Base-by-base conservation (phyloP, 2,797 vertebrate species). In the Anabas testudineus region DNA sequence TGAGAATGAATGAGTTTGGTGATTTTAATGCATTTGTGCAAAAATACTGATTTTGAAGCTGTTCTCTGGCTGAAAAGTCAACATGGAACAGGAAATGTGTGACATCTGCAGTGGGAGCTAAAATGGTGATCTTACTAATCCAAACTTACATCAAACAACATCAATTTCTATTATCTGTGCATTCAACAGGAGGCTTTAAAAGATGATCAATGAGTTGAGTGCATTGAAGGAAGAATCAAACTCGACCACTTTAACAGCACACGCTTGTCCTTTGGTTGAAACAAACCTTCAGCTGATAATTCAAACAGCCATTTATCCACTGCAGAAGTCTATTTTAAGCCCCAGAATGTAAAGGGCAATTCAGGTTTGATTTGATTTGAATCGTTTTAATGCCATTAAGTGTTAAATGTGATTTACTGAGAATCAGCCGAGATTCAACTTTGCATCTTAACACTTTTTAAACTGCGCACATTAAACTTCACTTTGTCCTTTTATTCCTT, bases 1-100 rank as follows among this genome's bases (percentile, higher is more conserved):
- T 57, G 69, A 88, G 86, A 60, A 61, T 19, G 42, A 86, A 71
- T 84, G 67, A 48, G 79, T 90, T 90, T 89, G 87, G 87, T 91
- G 87, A 74, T 82, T 88, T 85, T 69, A 65, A 63, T 87, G 79
- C 2, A 65, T 75, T 81, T 90, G 89, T 92, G 88, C 91, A 91
- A 92, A 88, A 88, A 87, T 79, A 89, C 75, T 79, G 83, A 90
- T 68, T 61, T 83, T 87, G 80, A 85, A 67, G 52, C 71, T 67
- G 69, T 48, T 72, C 69, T 72, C 14, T 26, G 77, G 69, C 53
- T 64, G 24, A 74, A 61, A 34, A 70, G 37, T 80, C 70, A 41
- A 81, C 46, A 36, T 28, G 48, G 64, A 63, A 74, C n/a, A 74
- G 49, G 26, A 84, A 73, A 78, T 32, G 60, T 72, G 48, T 71